A percentile compares a stretch with the other conserved stretches of the same genome.
phyloP scores from a whole-genome alignment of 1,140 invertebrate species.

The Apis cerana region DNA sequence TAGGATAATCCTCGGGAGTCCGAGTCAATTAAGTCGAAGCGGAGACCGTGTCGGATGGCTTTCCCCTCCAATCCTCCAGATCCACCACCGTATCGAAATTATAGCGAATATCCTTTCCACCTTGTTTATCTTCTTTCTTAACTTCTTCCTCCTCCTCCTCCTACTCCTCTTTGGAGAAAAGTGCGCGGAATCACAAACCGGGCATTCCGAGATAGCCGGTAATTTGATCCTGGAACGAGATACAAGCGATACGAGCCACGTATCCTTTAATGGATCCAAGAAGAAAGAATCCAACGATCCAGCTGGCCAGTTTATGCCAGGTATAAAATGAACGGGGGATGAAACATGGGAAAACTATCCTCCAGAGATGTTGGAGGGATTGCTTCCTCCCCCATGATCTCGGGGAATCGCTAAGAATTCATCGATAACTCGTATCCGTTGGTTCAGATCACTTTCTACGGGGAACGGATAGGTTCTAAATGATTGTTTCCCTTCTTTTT shows the following conservation, averaged over 20 bases:
- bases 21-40: constrained; percentile 58
- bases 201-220: neutral
- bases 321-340: neutral
- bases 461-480: too few relatives aligned
- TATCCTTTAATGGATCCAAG: constrained; percentile 24
- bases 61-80: constrained; percentile 47
- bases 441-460: neutral
- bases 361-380: constrained; percentile 7
- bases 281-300: constrained; percentile 18
- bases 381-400: neutral
- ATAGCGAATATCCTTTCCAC: neutral
- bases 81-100: constrained; percentile 27
- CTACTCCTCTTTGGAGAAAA: neutral
- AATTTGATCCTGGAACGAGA: constrained; percentile 31
- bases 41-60: neutral
- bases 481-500: too few relatives aligned
- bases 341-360: constrained; percentile 6
- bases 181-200: neutral
- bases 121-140: too few relatives aligned
- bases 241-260: neutral
- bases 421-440: neutral
- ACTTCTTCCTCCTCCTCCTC: neutral
- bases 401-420: neutral
- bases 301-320: neutral
- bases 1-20: constrained; percentile 48